Evolutionary conservation across 2,888 invertebrate genomes (phyloP).

Genomic region (Lapara coniferarum): DNA sequence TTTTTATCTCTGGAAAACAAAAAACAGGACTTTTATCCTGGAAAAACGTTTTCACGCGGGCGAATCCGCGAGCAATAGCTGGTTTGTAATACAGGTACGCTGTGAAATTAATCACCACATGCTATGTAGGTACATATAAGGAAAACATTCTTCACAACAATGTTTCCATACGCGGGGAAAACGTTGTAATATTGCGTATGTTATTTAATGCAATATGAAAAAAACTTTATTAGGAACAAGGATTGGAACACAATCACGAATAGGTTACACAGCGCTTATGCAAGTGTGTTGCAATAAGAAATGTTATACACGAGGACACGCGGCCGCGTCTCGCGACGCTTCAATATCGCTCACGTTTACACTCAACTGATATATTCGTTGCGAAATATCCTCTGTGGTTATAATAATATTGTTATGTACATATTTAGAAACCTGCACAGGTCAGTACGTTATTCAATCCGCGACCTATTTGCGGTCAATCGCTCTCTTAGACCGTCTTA

Average conservation of each 20-base stretch:
- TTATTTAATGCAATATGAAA: too few relatives aligned
- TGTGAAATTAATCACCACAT: too few relatives aligned
- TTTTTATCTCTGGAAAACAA: too few relatives aligned
- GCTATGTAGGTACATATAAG: too few relatives aligned
- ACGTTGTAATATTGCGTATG: too few relatives aligned
- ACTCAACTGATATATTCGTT: slow-evolving; percentile 46
- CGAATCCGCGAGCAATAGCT: too few relatives aligned
- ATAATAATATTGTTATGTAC: slow-evolving; percentile 73
- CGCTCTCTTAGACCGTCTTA: slow-evolving; percentile 54
- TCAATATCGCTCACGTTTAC: slow-evolving; percentile 42
- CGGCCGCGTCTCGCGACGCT: slow-evolving; percentile 13
- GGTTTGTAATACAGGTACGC: too few relatives aligned
- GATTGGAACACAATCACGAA: slow-evolving; percentile 1
- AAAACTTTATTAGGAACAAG: too few relatives aligned
- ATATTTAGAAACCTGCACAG: slow-evolving; percentile 78
- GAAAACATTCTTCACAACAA: too few relatives aligned
- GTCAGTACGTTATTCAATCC: slow-evolving; percentile 76
- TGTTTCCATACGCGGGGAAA: too few relatives aligned
- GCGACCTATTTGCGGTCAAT: slow-evolving; percentile 80
- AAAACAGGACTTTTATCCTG: too few relatives aligned
- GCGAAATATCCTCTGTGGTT: slow-evolving; percentile 70
- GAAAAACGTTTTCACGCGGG: too few relatives aligned
- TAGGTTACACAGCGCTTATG: slow-evolving; percentile 5
- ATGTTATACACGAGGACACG: slow-evolving; percentile 28
- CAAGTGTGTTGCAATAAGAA: slow-evolving; percentile 32